Base-by-base conservation (phyloP, 1,140 invertebrate genomes). In the Drosophila equinoxialis region DNA sequence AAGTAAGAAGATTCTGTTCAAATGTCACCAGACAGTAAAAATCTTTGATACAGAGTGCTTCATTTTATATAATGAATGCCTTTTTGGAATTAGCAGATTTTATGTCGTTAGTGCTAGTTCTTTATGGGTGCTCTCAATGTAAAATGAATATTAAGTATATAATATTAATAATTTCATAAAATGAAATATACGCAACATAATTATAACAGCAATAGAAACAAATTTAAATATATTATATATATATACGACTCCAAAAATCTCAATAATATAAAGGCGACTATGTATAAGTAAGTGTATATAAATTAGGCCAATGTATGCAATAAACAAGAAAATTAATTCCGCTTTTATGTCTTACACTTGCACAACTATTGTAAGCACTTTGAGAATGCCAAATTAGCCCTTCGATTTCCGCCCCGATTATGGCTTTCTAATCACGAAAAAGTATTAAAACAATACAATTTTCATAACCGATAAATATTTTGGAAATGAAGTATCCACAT, bases 151-250 rank as follows among this genome's bases (percentile, higher is more conserved):
- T 51, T 51, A 51, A 51, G 45, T 51, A 51, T 70, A 73, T 80
- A 65, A 68, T 42, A 81, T 76, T 76, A 78, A 73, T 48, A 65
- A 60, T 74, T 86, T 86, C 84, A 86, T 86, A 65, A 69, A 86
- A 86, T 86, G 83, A 89, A 87, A 77, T 77, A 68, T 62, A 68
- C 65, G 63, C 65, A 77, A 26, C 37, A 37, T 72, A 51, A 39
- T 23, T 71, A 35, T 68, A 68, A 73, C 65, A 69, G 72, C 62
- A 81, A 74, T 81, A 85, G 64, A 79, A 63, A 73, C 61, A 79
- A 64, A 81, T 73, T 79, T 63, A 72, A 63, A 39, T 39, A 39
- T 39, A 37, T 37, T 30, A 30, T 30, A 30, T 30, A 30, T 30
- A 68, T 58, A 66, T 33, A 76, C 30, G 39, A 54, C 41, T 70